Conservation (phyloP, 2,113 vertebrate species). For the Sebastes fasciatus region DNA sequence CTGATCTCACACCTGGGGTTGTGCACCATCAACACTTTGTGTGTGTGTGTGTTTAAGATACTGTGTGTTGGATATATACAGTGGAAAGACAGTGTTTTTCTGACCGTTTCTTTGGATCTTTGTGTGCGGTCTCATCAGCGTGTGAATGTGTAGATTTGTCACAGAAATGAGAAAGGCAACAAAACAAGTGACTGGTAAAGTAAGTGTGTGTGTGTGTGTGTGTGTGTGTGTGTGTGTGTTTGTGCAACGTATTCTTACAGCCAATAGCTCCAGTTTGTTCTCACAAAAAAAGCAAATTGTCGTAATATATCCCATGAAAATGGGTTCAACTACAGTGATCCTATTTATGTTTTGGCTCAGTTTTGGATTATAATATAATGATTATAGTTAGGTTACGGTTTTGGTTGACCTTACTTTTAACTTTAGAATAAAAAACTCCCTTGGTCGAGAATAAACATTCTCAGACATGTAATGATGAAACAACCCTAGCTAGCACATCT, state of each 20-base stretch:
- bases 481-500: neutral
- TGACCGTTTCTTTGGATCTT: neutral
- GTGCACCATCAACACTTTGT: conserved; percentile 8
- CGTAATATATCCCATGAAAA: neutral
- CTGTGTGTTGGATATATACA: neutral
- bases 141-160: neutral
- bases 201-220: neutral
- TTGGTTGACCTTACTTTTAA: neutral
- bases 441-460: too few species aligned
- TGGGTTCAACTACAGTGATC: neutral
- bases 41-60: conserved; percentile 15
- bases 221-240: neutral
- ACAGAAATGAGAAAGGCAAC: neutral
- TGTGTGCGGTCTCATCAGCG: neutral
- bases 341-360: neutral
- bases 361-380: neutral
- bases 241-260: neutral
- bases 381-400: neutral
- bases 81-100: neutral
- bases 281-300: neutral
- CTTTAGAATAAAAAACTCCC: too few species aligned
- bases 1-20: conserved; percentile 31
- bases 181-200: neutral
- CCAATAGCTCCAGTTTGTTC: neutral
- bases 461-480: too few species aligned